These are phyloP conservation scores for Holothuria scabra DNA, from an alignment of 53 echinoderm and acorn worm species.

Conservation along the genomic window DNA sequence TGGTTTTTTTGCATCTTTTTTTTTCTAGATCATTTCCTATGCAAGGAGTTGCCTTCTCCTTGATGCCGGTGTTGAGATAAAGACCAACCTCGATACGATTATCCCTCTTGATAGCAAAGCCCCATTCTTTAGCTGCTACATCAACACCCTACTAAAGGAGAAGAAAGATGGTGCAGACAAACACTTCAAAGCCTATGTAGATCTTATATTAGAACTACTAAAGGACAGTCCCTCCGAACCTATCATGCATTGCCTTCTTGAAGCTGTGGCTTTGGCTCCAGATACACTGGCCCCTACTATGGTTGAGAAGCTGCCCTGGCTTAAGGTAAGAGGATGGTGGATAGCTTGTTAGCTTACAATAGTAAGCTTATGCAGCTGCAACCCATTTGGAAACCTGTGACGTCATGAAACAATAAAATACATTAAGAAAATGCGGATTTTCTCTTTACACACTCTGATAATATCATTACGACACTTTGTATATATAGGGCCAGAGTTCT, in stretches of 20 bases:
- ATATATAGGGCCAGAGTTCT: too few species aligned
- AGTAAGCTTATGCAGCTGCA: too few species aligned
- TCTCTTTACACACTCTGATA: too few species aligned
- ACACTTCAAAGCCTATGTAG: constrained; percentile 74
- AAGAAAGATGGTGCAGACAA: constrained; percentile 1
- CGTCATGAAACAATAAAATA: too few species aligned
- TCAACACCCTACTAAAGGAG: constrained; percentile 62
- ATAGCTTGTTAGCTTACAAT: not conserved
- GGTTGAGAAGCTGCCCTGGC: constrained; percentile 78
- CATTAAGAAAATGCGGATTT: too few species aligned
- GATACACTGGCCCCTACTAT: constrained; percentile 63
- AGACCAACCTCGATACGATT: constrained; percentile 67
- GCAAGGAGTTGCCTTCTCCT: constrained; percentile 69
- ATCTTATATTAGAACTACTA: constrained; percentile 77
- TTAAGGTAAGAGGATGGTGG: constrained; percentile 62
- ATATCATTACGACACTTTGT: too few species aligned
- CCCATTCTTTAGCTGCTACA: constrained; percentile 65
- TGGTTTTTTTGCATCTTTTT: not conserved
- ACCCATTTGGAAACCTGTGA: too few species aligned
- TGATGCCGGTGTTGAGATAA: constrained; percentile 66
- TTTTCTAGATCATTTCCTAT: constrained; percentile 81
- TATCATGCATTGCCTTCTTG: constrained; percentile 88
- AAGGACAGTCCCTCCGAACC: constrained; percentile 63
- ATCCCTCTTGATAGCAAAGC: constrained; percentile 66
- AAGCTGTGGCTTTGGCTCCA: constrained; percentile 83